Base-by-base conservation (phyloP, 2,113 vertebrate species). In the Indicator maculatus region DNA sequence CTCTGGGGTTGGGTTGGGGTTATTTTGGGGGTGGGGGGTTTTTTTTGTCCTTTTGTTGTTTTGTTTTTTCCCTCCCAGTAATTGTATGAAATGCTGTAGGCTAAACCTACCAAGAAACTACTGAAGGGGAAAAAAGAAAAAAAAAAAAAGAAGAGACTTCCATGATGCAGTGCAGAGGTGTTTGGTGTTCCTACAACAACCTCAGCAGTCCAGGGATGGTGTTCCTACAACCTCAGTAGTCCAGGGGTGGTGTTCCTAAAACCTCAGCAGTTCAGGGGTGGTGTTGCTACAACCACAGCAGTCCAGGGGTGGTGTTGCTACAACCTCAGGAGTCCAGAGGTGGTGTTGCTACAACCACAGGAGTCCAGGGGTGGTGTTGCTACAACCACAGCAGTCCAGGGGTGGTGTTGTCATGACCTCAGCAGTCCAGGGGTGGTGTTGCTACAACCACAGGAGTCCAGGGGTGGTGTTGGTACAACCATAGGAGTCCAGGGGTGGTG, bases 161-260 rank as follows among this genome's bases (percentile, higher is more conserved):
- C 97, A 82, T 87, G 97, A 96, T 97, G 98, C 98, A 98, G 97
- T 98, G 98, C 98, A 98, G 98, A 52, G 97, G 97, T 97, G 97
- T 97, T 97, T 98, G 97, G 97, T 97, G 97, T 97, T 97, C 98
- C 89, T 98, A 47, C 47, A 21, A 96, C 70, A 93, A 96, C 76
- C 91, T 94, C 12, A 41, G 86, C 94, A 94, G 91, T 96, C 93
- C 70, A 41, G 60, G 88, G 93, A 47, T 50, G 95, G 55, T 64
- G 41, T 41, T 41, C 41, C 41, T 41, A 15, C 41, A 41, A 41
- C 41, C 41, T 14, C 41, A 41, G 41, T 15, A 41, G 41, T 41
- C 12, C 41, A 14, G 41, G 41, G 41, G 41, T 41, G 97, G 97
- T 97, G 97, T 97, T 97, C 98, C 89, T 98, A 96, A 67, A 94